phyloP scores from a whole-genome alignment of 2,888 invertebrate species.

The Spicauda simplicius region DNA sequence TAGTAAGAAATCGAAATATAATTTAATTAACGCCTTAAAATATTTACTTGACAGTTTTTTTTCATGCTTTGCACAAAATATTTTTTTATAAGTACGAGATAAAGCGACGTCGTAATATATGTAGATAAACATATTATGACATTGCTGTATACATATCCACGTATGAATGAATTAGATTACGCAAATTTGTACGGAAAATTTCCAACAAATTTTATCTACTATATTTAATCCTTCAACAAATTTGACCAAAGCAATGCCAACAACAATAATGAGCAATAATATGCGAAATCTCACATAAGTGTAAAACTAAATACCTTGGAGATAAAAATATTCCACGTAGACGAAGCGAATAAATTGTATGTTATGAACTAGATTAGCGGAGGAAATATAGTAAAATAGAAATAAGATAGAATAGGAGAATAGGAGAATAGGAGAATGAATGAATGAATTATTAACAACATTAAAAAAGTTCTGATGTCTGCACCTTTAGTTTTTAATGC shows the following conservation, averaged over 20 bases:
- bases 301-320: constrained; percentile 35
- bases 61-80: no score
- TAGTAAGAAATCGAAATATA: neutral
- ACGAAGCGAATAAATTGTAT: neutral
- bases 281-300: constrained; percentile 16
- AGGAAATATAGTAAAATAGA: no score
- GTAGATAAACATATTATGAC: neutral
- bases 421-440: no score
- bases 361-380: neutral
- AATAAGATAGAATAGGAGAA: no score
- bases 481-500: no score
- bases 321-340: constrained; percentile 3
- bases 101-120: neutral
- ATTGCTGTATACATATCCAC: no score
- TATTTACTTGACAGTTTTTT: no score
- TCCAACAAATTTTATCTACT: constrained; percentile 1
- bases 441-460: no score
- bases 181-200: constrained; percentile 6
- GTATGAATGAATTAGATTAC: constrained; percentile 3
- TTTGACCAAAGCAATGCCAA: constrained; percentile 13
- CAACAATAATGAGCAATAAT: constrained; percentile 13
- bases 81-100: neutral
- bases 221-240: constrained; percentile 16
- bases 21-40: no score
- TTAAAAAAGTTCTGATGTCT: no score